Evolutionary conservation across 1,140 invertebrate genomes (phyloP), one percentile per base, ranked within the genome.

Genomic region (Eriosoma lanigerum): DNA sequence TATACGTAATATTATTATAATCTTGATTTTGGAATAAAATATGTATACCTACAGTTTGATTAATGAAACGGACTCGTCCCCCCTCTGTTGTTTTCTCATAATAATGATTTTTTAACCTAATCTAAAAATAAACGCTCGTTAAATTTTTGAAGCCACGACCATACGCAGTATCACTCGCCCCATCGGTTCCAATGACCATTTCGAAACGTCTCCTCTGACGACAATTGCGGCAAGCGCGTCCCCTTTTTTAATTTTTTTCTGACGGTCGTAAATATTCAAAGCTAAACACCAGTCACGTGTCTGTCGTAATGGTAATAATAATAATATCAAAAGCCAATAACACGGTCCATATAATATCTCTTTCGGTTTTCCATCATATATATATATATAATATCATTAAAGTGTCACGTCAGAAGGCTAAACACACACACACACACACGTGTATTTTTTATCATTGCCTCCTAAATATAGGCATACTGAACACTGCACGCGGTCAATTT

Each of bases 101-200:
- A 3, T 19, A 68, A 48, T 21, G 66, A 26, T 29, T 46, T 38
- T 73, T 75, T 10, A 17, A 24, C 19, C 17, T 26, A 15, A 54
- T 21, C 70, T n/a, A n/a, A 73, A 52, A 17, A 48, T 24, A 46
- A 48, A 32, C n/a, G 19, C 64, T 19, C n/a, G 38, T 68, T 15
- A 15, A 2, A 9, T 62, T 17, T 15, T 29, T 1, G 58, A 60
- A 60, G 26, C 58, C 0, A 15, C 60, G 26, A 24, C 26, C 13
- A n/a, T 26, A 32, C 21, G 8, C 19, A 17, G 62, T 9, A 76
- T 76, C 73, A 76, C 73, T 17, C 73, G 73, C 29, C 29, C 54
- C 32, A 54, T 76, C 73, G 50, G 32, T 58, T 58, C 52, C 73
- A 46, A 76, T 76, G 73, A 76, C 54, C 73, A 38, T 76, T 76